Evolutionary conservation across 2,888 invertebrate species (phyloP).

Genomic region (Pollenia labialis): DNA sequence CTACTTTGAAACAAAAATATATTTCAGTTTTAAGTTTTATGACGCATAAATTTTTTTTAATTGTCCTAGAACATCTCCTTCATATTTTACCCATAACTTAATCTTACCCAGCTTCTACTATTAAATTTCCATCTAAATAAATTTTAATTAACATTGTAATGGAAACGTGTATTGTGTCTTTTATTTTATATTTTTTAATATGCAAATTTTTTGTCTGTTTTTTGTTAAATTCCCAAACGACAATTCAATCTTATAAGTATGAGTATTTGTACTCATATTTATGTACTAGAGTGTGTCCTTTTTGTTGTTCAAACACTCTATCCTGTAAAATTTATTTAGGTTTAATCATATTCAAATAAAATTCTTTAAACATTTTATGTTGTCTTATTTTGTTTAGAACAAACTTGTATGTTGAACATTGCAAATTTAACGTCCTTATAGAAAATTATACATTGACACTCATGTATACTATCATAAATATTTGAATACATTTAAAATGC

Average conservation of each 20-base stretch:
- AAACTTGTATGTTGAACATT: neutral
- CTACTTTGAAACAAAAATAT: no score
- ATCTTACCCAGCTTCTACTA: no score
- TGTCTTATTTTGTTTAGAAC: neutral
- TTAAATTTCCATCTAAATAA: no score
- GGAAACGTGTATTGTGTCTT: no score
- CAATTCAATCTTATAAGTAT: neutral
- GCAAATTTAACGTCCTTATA: conserved; percentile 3
- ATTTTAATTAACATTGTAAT: no score
- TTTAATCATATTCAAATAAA: conserved; percentile 25
- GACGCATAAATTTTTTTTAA: no score
- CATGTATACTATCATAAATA: neutral
- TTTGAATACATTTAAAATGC: neutral
- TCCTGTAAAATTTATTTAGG: conserved; percentile 32
- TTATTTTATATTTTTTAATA: no score
- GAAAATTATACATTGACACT: neutral
- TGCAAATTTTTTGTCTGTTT: no score
- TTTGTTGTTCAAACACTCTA: conserved; percentile 21
- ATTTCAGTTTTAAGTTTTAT: rapidly evolving
- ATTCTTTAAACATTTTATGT: conserved; percentile 17
- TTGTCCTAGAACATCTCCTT: no score
- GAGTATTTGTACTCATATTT: neutral
- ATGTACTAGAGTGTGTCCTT: conserved; percentile 19
- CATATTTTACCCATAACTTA: no score
- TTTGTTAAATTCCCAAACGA: neutral